phyloP scores from a whole-genome alignment of 2,888 invertebrate species.

The Apotomis capreana region DNA sequence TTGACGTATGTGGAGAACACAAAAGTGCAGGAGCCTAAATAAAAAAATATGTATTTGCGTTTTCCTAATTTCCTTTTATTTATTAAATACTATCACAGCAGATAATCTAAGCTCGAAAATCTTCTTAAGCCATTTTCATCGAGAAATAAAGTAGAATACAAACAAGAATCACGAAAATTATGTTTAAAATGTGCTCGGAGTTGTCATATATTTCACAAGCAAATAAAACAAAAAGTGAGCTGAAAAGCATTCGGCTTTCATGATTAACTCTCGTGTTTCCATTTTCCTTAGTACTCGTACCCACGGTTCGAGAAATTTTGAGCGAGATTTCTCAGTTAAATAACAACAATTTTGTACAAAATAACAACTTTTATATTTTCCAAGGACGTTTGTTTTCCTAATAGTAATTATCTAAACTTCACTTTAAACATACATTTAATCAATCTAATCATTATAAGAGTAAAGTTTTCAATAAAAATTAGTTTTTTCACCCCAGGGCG shows the following conservation, averaged over 20 bases:
- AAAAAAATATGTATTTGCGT: neutral
- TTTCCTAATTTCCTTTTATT: constrained; percentile 8
- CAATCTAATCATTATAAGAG: no score
- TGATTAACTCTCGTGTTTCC: constrained; percentile 49
- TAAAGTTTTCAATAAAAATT: no score
- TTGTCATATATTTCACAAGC: constrained; percentile 51
- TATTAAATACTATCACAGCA: constrained; percentile 9
- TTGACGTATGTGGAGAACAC: no score
- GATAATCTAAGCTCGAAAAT: constrained; percentile 20
- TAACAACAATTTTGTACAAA: constrained; percentile 53
- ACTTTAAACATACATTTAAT: no score
- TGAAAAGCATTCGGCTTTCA: constrained; percentile 41
- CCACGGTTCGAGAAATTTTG: constrained; percentile 38
- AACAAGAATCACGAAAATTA: constrained; percentile 31
- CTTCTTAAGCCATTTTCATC: constrained; percentile 9
- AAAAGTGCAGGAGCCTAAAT: neutral
- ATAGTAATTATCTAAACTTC: no score
- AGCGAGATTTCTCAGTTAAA: constrained; percentile 59
- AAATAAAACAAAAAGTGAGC: constrained; percentile 61
- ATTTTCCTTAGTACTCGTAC: constrained; percentile 50
- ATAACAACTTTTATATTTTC: no score
- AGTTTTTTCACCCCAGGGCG: no score
- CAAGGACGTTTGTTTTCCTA: no score
- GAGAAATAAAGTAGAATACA: constrained; percentile 21
- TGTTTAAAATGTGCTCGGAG: constrained; percentile 44